These are phyloP conservation scores for Esox masquinongy DNA, from an alignment of 2,797 vertebrate species.

Conservation along the genomic window DNA sequence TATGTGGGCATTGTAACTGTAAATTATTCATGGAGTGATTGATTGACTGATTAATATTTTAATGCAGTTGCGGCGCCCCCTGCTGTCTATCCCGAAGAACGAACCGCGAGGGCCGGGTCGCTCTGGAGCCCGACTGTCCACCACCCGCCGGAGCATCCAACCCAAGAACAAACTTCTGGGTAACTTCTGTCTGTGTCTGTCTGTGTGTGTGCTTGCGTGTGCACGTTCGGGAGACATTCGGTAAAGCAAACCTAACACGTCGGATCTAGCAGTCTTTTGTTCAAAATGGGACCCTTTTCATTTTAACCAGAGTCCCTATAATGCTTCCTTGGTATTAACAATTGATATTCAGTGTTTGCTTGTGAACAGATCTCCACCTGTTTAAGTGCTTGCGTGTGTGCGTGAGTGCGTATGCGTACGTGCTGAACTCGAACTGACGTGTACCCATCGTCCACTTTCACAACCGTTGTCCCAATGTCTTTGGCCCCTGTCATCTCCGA, in stretches of 20 bases:
- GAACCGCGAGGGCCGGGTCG: constrained; percentile 86
- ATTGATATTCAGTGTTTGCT: background rate
- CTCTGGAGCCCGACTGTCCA: constrained; percentile 89
- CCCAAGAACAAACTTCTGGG: constrained; percentile 90
- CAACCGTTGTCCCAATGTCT: constrained; percentile 47
- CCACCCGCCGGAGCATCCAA: constrained; percentile 93
- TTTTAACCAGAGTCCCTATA: too few relatives aligned
- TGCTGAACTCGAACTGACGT: constrained; percentile 39
- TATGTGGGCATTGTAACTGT: background rate
- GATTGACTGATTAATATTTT: background rate
- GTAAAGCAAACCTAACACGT: constrained; percentile 21
- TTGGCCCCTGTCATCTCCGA: background rate
- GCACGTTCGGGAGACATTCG: constrained; percentile 7
- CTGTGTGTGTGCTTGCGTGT: background rate
- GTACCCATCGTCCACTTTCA: constrained; percentile 39
- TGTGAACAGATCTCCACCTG: background rate
- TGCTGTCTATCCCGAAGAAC: constrained; percentile 91
- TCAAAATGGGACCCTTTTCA: too few relatives aligned
- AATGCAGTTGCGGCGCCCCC: constrained; percentile 87
- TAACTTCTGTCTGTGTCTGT: constrained; percentile 55
- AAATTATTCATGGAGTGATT: background rate
- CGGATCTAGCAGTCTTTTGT: constrained; percentile 39
- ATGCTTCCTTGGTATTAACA: background rate
- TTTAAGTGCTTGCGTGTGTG: background rate
- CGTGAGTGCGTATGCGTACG: constrained; percentile 20